Conservation (phyloP, 2,113 vertebrate genomes). For the Tupaia tana region DNA sequence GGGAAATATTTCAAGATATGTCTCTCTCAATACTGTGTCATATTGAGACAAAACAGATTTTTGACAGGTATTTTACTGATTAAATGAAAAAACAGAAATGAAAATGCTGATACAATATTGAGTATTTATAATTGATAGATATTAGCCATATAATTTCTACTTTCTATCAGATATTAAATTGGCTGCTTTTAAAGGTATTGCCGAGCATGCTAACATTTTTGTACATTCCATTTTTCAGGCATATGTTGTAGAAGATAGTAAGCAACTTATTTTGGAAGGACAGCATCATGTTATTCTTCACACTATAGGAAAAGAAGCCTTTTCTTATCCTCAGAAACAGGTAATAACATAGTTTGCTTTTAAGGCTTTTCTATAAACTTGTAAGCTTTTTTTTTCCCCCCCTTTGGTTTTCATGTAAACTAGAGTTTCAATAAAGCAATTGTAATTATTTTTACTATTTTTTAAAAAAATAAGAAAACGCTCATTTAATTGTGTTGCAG, state of each 20-base stretch:
- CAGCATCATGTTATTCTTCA: slow-evolving; percentile 95
- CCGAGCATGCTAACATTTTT: not conserved
- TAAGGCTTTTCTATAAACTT: not conserved
- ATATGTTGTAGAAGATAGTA: slow-evolving; percentile 97
- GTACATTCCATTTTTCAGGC: slow-evolving; percentile 88
- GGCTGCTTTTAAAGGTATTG: not conserved
- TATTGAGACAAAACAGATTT: not conserved
- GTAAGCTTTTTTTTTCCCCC: not conserved
- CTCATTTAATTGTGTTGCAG: not conserved
- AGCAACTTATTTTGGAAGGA: slow-evolving; percentile 96
- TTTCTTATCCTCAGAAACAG: slow-evolving; percentile 94
- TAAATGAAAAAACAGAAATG: not conserved
- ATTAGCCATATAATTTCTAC: not conserved
- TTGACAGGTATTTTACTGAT: not conserved
- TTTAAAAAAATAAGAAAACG: not conserved
- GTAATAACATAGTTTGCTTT: slow-evolving; percentile 83
- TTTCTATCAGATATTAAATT: not conserved
- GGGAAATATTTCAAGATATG: not conserved
- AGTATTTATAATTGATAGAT: not conserved
- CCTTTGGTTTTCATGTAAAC: not conserved
- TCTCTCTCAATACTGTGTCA: slow-evolving; percentile 35
- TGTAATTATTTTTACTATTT: not conserved
- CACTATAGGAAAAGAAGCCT: slow-evolving; percentile 93
- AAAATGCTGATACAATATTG: not conserved
- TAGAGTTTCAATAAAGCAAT: not conserved